Percentiles rank a stretch among this genome's conserved stretches.
phyloP scores from a whole-genome alignment of 2,797 vertebrate genomes.

The Galagoides demidoff region DNA sequence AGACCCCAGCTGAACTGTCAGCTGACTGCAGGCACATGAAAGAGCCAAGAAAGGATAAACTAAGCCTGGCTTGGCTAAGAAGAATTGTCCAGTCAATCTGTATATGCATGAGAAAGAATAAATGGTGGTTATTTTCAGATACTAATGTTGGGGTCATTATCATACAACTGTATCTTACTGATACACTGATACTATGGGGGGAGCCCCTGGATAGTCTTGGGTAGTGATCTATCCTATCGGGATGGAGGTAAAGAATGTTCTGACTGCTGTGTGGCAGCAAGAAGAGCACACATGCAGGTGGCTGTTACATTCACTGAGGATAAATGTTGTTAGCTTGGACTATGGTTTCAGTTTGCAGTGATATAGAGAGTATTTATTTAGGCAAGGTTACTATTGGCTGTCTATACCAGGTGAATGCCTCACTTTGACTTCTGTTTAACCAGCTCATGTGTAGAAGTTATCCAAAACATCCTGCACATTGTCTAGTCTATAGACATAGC shows the following conservation, averaged over 20 bases:
- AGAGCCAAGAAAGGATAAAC: not conserved
- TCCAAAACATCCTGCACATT: not conserved
- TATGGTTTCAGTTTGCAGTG: not conserved
- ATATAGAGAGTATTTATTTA: not conserved
- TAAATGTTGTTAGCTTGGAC: not conserved
- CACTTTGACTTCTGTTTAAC: constrained; percentile 35
- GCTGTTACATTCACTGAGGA: not conserved
- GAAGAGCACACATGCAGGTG: not conserved
- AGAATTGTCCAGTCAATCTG: not conserved
- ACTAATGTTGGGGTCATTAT: not conserved
- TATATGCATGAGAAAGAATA: not conserved
- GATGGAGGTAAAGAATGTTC: not conserved
- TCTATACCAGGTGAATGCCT: not conserved
- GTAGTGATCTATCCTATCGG: not conserved
- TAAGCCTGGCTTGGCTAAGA: not conserved
- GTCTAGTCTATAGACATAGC: not conserved
- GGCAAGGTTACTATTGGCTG: not conserved
- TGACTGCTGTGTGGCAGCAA: not conserved
- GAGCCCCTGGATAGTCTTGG: not conserved
- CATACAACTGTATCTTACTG: not conserved
- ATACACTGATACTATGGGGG: not conserved
- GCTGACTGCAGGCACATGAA: not conserved
- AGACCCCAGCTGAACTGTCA: not conserved
- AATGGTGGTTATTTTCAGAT: not conserved
- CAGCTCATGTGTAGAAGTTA: not conserved